Conservation (phyloP, 2,797 vertebrate species). For the Lagodon rhomboides region DNA sequence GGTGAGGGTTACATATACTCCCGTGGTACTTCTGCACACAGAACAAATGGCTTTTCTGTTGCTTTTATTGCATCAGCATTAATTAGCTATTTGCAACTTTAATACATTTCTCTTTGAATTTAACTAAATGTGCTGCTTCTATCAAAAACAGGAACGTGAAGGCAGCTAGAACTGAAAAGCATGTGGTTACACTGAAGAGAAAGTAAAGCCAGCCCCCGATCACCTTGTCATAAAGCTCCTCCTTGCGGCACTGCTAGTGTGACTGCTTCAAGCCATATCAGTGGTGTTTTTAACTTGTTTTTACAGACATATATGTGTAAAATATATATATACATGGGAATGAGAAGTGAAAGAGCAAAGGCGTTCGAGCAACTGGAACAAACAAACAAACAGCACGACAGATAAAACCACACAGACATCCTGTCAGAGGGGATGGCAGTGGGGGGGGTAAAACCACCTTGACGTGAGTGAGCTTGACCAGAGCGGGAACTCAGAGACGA, state of each 20-base stretch:
- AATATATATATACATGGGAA: neutral
- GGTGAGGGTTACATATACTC: neutral
- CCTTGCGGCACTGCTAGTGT: neutral
- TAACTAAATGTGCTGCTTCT: neutral
- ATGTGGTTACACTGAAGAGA: neutral
- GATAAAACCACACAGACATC: conserved; percentile 50
- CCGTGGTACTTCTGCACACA: neutral
- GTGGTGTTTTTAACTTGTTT: neutral
- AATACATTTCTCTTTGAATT: neutral
- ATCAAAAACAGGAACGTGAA: neutral
- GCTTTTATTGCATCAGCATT: neutral
- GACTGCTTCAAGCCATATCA: neutral
- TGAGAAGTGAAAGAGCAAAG: neutral
- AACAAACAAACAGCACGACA: conserved; percentile 49
- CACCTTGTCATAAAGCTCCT: neutral
- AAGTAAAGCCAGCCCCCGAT: neutral
- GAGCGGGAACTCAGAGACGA: conserved; percentile 30
- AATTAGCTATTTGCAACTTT: neutral
- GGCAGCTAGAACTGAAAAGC: neutral
- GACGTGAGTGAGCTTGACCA: conserved; percentile 41
- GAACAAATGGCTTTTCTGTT: neutral
- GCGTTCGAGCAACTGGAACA: conserved; percentile 6
- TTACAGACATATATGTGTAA: neutral
- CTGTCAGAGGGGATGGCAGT: conserved; percentile 28
- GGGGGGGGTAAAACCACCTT: neutral